phyloP scores from a whole-genome alignment of 1,140 invertebrate species.

The Sycobia sp. region DNA sequence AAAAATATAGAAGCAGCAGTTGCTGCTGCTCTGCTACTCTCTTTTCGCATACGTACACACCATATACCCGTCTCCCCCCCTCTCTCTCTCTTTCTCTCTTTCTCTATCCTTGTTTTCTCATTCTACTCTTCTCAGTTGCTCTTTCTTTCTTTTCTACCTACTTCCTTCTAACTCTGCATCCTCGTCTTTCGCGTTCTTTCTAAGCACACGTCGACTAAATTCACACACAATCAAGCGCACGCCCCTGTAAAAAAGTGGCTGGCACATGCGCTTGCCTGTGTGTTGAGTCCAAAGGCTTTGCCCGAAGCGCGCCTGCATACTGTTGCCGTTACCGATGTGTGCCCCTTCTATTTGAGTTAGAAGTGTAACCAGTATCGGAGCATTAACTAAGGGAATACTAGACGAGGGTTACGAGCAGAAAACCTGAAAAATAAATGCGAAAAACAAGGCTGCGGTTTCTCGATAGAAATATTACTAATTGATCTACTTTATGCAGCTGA shows the following conservation, averaged over 20 bases:
- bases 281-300: background rate
- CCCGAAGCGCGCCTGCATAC: background rate
- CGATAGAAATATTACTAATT: too few species aligned
- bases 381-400: too few species aligned
- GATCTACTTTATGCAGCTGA: too few species aligned
- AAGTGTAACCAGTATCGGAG: too few species aligned
- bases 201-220: background rate
- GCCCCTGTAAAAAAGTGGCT: background rate
- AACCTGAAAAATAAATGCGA: background rate
- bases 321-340: too few species aligned
- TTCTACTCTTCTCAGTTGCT: too few species aligned
- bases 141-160: too few species aligned
- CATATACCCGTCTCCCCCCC: slow-evolving; percentile 24
- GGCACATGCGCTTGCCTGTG: background rate
- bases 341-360: too few species aligned
- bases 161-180: too few species aligned
- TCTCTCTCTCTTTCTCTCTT: slow-evolving; percentile 25
- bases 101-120: slow-evolving; percentile 29
- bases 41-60: slow-evolving; percentile 16
- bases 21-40: slow-evolving; percentile 52
- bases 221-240: background rate
- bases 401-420: background rate
- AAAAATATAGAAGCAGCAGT: slow-evolving; percentile 62
- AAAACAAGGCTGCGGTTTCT: background rate
- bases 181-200: background rate